phyloP scores from a whole-genome alignment of 1,140 invertebrate genomes.

The Streblospio benedicti region DNA sequence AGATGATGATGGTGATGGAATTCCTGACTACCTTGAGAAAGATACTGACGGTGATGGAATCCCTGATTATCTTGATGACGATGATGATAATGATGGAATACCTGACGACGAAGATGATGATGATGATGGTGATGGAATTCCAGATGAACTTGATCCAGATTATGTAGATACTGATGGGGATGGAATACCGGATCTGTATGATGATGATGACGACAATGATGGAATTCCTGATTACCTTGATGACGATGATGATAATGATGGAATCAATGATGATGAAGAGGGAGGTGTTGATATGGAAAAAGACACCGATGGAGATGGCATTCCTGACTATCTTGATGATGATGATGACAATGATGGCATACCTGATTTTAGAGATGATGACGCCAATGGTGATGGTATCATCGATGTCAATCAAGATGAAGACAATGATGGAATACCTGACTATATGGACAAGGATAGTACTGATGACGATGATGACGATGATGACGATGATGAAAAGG shows the following conservation, averaged over 20 bases:
- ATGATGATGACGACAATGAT: constrained; percentile 32
- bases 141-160: constrained; percentile 12
- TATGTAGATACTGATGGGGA: constrained; percentile 33
- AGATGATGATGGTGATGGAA: constrained; percentile 39
- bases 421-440: constrained; percentile 4
- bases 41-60: constrained; percentile 23
- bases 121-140: constrained; percentile 8
- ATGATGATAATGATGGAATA: constrained; percentile 6
- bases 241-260: constrained; percentile 28
- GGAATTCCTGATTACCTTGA: constrained; percentile 31
- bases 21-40: constrained; percentile 29
- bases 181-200: constrained; percentile 37
- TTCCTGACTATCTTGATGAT: constrained; percentile 17
- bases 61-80: neutral
- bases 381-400: constrained; percentile 30
- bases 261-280: constrained; percentile 18
- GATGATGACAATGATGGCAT: constrained; percentile 40
- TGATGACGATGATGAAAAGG: constrained; percentile 27
- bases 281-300: constrained; percentile 17
- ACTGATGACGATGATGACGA: constrained; percentile 18
- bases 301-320: constrained; percentile 12
- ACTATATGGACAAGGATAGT: neutral
- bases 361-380: constrained; percentile 35
- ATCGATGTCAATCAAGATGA: constrained; percentile 22
- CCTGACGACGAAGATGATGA: constrained; percentile 7